phyloP scores from a whole-genome alignment of 2,888 invertebrate species.

The Brachypalpus laphriformis region DNA sequence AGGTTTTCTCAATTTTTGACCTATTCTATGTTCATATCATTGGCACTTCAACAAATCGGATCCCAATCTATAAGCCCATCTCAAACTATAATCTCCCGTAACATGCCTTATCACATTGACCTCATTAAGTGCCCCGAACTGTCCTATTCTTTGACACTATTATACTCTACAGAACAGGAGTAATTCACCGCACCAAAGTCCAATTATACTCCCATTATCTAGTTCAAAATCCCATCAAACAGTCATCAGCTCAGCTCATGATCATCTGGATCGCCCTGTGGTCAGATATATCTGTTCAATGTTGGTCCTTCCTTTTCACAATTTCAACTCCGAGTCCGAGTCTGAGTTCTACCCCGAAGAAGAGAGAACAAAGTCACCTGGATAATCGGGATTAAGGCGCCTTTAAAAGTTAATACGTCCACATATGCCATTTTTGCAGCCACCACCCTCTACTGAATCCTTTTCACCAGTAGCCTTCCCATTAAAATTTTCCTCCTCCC shows the following conservation, averaged over 20 bases:
- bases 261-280: constrained; percentile 61
- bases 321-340: not conserved
- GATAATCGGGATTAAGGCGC: constrained; percentile 82
- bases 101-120: constrained; percentile 32
- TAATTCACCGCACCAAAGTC: constrained; percentile 62
- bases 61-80: not conserved
- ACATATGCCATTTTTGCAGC: constrained; percentile 21
- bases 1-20: too few relatives aligned
- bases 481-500: constrained; percentile 68
- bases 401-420: constrained; percentile 81
- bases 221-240: constrained; percentile 63
- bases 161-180: constrained; percentile 40
- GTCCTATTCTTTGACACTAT: constrained; percentile 28
- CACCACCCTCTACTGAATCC: constrained; percentile 23
- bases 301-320: not conserved
- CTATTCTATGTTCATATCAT: too few relatives aligned
- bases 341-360: too few relatives aligned
- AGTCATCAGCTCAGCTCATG: constrained; percentile 68
- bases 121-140: constrained; percentile 42
- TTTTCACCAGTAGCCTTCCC: constrained; percentile 41
- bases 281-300: constrained; percentile 4
- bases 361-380: constrained; percentile 79
- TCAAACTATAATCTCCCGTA: constrained; percentile 34
- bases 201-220: constrained; percentile 68
- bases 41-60: not conserved